These are phyloP conservation scores for Lordiphosa fenestrarum DNA, from an alignment of 2,888 invertebrate species.

Conservation along the genomic window DNA sequence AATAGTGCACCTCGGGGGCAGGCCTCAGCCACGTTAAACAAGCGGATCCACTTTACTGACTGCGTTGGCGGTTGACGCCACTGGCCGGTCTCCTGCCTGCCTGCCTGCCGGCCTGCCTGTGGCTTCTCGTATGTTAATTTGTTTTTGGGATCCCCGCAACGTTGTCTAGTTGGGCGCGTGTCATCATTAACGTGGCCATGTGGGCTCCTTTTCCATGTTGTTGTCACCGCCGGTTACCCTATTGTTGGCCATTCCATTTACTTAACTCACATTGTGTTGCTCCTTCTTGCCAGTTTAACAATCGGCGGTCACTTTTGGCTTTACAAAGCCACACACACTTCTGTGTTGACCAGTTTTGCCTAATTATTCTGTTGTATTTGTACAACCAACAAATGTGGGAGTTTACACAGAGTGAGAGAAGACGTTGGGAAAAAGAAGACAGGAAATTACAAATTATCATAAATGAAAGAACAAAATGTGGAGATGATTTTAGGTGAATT, in stretches of 20 bases:
- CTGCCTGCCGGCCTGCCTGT: neutral
- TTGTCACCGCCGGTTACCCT: conserved; percentile 27
- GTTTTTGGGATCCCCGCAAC: conserved; percentile 50
- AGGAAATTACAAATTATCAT: too few species aligned
- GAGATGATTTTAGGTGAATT: too few species aligned
- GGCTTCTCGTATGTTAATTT: conserved; percentile 74
- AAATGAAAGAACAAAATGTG: too few species aligned
- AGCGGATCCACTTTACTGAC: conserved; percentile 12
- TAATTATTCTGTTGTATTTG: too few species aligned
- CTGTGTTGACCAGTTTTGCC: too few species aligned
- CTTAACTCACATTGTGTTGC: conserved; percentile 4
- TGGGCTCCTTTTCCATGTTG: conserved; percentile 12
- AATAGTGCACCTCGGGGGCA: conserved; percentile 49
- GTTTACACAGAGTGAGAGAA: too few species aligned
- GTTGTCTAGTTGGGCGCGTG: conserved; percentile 67
- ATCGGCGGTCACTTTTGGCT: conserved; percentile 1
- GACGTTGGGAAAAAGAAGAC: too few species aligned
- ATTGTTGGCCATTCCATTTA: conserved; percentile 14
- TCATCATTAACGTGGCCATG: conserved; percentile 69
- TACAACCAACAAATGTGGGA: too few species aligned
- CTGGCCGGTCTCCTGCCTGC: conserved; percentile 4
- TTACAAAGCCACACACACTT: too few species aligned
- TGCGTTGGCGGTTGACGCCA: conserved; percentile 59
- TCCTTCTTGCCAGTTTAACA: conserved; percentile 1
- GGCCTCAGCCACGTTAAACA: conserved; percentile 23